phyloP scores from a whole-genome alignment of 2,888 invertebrate genomes.

The Latrodectus hesperus region DNA sequence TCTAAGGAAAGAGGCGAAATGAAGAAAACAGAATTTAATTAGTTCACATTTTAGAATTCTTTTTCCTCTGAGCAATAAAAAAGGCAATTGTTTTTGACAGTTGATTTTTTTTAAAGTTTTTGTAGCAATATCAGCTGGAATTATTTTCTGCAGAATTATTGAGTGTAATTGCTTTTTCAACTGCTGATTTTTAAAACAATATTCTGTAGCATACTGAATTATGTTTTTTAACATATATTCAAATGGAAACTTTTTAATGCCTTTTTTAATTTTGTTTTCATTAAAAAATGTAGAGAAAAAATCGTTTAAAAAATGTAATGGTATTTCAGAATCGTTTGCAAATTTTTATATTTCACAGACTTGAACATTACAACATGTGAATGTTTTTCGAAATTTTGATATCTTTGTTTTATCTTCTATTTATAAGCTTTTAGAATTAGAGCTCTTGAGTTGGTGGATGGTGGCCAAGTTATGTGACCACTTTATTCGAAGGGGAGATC shows the following conservation, averaged over 20 bases:
- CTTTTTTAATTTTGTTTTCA: neutral
- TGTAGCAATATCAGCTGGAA: neutral
- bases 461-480: too few relatives aligned
- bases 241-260: neutral
- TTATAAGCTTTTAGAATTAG: neutral
- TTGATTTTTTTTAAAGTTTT: neutral
- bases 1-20: neutral
- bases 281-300: neutral
- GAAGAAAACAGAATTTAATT: constrained; percentile 16
- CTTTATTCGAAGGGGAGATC: too few relatives aligned
- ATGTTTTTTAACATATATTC: neutral
- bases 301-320: neutral
- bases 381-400: neutral
- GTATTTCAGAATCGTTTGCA: neutral
- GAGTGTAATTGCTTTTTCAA: constrained; percentile 4
- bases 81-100: constrained; percentile 24
- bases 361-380: neutral
- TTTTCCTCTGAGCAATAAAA: constrained; percentile 4
- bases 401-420: neutral
- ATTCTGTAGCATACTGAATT: neutral
- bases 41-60: constrained; percentile 12
- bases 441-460: too few relatives aligned
- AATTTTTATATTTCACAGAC: neutral
- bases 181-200: neutral
- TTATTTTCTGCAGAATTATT: neutral